Percentiles rank a stretch among this genome's conserved stretches.
Evolutionary conservation across 2,113 vertebrate genomes (phyloP).

Genomic region (Dinomys branickii): DNA sequence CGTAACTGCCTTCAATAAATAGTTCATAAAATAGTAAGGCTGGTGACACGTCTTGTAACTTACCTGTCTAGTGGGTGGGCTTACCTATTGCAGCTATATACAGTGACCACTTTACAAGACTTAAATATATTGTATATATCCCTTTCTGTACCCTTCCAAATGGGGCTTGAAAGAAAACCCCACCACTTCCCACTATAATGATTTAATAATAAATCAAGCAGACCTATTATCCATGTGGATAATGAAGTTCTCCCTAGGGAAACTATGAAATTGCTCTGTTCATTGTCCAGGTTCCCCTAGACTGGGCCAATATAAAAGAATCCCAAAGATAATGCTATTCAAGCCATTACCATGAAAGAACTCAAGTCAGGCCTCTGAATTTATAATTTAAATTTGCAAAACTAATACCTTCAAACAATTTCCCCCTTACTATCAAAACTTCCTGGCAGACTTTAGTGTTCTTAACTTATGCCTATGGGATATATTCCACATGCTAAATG

Average conservation of each 20-base stretch:
- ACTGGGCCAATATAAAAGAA: constrained; percentile 17
- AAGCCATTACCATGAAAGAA: constrained; percentile 42
- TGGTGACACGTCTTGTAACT: neutral
- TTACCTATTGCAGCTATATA: neutral
- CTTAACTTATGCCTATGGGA: constrained; percentile 44
- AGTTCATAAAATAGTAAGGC: neutral
- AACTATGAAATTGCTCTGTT: neutral
- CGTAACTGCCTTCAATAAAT: neutral
- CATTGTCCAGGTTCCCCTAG: constrained; percentile 43
- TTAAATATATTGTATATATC: neutral
- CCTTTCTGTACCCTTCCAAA: constrained; percentile 12
- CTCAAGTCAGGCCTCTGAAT: constrained; percentile 52
- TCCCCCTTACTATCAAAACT: constrained; percentile 61
- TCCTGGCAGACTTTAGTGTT: constrained; percentile 53
- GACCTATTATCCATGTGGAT: constrained; percentile 40
- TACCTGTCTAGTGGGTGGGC: neutral
- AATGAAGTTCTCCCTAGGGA: constrained; percentile 21
- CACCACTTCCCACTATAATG: neutral
- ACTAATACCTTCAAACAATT: neutral
- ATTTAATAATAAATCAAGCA: constrained; percentile 70
- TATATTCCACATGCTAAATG: neutral
- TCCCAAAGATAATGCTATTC: constrained; percentile 34
- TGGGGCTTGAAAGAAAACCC: constrained; percentile 37
- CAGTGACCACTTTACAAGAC: neutral
- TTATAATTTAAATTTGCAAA: constrained; percentile 32